These are phyloP conservation scores for Jordanella pulchra DNA, from an alignment of 2,797 vertebrate genomes.

Conservation along the genomic window DNA sequence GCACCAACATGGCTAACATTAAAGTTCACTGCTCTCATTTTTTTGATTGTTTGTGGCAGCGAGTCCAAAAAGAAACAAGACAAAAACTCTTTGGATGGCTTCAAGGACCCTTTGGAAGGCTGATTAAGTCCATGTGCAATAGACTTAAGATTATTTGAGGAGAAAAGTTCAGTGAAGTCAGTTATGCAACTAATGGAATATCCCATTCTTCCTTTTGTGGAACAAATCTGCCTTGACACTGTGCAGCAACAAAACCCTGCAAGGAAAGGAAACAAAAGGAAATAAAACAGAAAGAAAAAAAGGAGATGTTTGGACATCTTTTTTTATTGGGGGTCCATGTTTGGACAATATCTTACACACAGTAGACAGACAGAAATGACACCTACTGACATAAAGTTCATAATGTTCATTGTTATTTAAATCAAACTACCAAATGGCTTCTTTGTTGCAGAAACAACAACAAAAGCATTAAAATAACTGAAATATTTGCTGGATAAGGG, in stretches of 20 bases:
- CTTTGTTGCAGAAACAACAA: no score
- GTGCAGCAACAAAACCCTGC: not conserved
- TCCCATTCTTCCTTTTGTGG: not conserved
- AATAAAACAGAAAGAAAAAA: not conserved
- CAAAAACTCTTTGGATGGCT: not conserved
- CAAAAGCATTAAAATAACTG: no score
- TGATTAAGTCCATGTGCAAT: not conserved
- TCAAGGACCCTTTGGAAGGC: not conserved
- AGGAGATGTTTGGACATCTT: not conserved
- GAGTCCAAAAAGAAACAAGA: not conserved
- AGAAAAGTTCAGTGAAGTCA: not conserved
- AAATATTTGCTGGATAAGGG: no score
- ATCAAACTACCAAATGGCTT: not conserved
- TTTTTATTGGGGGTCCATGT: not conserved
- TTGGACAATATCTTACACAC: not conserved
- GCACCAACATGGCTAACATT: not conserved
- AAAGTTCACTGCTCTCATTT: not conserved
- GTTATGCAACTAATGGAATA: not conserved
- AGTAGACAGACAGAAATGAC: not conserved
- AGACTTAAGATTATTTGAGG: not conserved
- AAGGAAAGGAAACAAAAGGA: not conserved
- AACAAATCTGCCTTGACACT: not conserved
- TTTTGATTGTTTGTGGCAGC: no score
- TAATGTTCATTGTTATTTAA: not conserved
- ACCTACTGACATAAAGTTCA: no score